phyloP scores from a whole-genome alignment of 2,888 invertebrate species.

The Synanthedon myopaeformis region DNA sequence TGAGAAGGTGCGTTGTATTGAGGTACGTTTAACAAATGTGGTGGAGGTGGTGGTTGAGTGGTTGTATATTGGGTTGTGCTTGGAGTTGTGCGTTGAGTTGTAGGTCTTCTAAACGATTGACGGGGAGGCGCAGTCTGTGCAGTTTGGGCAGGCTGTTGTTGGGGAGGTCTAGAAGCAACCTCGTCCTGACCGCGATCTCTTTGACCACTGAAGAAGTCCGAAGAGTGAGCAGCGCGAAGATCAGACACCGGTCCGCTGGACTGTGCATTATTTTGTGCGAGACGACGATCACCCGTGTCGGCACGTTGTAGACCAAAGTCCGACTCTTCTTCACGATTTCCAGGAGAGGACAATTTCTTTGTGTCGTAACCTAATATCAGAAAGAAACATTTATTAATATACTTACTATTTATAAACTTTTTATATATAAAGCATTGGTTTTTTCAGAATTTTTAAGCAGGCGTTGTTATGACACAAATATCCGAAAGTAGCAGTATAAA shows the following conservation, averaged over 20 bases:
- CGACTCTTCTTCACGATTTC: slow-evolving; percentile 74
- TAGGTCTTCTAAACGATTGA: slow-evolving; percentile 45
- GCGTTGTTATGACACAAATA: too few relatives aligned
- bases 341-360: slow-evolving; percentile 65
- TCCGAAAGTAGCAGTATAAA: slow-evolving; percentile 12
- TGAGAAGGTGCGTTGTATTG: slow-evolving; percentile 38
- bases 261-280: slow-evolving; percentile 33
- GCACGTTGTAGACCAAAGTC: slow-evolving; percentile 80
- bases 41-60: slow-evolving; percentile 19
- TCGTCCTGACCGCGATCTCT: slow-evolving; percentile 60
- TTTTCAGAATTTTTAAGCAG: too few relatives aligned
- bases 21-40: slow-evolving; percentile 21
- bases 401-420: too few relatives aligned
- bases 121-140: slow-evolving; percentile 25
- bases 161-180: slow-evolving; percentile 14
- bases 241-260: slow-evolving; percentile 63
- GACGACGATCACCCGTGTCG: slow-evolving; percentile 72
- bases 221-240: slow-evolving; percentile 78
- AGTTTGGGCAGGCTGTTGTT: slow-evolving; percentile 8
- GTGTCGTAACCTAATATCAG: slow-evolving; percentile 70
- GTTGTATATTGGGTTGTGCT: slow-evolving; percentile 28
- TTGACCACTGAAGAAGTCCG: slow-evolving; percentile 78
- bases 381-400: too few relatives aligned
- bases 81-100: slow-evolving; percentile 44
- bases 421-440: too few relatives aligned